Evolutionary conservation across 1,140 invertebrate species (phyloP).

Genomic region (Philotrypesis tridentata): DNA sequence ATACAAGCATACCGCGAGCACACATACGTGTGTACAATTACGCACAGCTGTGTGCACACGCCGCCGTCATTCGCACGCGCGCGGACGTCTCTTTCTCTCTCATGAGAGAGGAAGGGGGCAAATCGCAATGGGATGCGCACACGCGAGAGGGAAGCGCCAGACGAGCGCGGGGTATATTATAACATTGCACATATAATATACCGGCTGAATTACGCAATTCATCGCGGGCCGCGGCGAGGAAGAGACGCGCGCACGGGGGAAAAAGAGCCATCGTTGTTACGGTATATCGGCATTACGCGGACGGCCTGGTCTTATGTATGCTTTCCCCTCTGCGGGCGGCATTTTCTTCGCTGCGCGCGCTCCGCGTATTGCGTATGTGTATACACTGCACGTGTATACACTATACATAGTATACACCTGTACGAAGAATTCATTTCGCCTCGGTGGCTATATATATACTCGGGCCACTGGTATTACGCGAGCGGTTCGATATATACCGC

Average conservation of each 20-base stretch:
- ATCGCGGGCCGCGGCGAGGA: background rate
- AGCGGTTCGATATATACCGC: no score
- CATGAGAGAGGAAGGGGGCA: background rate
- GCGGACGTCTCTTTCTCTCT: no score
- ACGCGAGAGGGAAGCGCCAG: constrained; percentile 47
- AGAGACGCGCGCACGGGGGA: constrained; percentile 19
- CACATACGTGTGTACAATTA: no score
- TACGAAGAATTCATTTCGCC: no score
- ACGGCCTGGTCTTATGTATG: background rate
- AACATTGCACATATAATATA: no score
- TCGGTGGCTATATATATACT: background rate
- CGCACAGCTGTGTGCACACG: no score
- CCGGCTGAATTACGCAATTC: constrained; percentile 58
- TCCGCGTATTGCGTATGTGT: no score
- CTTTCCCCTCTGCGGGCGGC: background rate
- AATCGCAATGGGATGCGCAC: background rate
- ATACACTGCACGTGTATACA: no score
- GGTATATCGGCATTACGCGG: constrained; percentile 34
- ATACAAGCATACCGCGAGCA: no score
- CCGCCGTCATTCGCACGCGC: background rate
- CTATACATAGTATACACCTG: no score
- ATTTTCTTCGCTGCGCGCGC: background rate
- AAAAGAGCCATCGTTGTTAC: constrained; percentile 4
- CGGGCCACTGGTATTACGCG: background rate
- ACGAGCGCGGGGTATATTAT: no score